Base-by-base conservation (phyloP, 2,113 vertebrate genomes). In the Halcyon malimbica region DNA sequence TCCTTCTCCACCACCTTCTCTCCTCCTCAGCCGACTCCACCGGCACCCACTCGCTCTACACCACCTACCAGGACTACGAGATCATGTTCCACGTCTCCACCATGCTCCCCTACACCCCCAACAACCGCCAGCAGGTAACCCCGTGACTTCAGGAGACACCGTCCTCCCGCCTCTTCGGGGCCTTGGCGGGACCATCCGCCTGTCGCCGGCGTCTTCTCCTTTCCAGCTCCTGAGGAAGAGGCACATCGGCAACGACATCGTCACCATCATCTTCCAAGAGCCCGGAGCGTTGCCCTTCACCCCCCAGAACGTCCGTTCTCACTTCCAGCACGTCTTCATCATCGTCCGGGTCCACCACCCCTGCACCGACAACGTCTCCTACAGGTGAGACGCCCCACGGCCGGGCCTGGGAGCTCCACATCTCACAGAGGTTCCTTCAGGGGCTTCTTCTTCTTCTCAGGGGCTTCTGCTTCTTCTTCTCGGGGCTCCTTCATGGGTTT, bases 41-140 rank as follows among this genome's bases (percentile, higher is more conserved):
- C 0, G 99, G 99, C 44, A 99, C 99, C 35, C 99, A 99, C 96
- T 99, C 99, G 31, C 98, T 99, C 48, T 99, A 99, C 97, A 99
- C 99, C 8, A 98, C 97, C 33, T 99, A 99, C 97, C 99, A 99
- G 97, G 99, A 98, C 96, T 99, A 99, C 2, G 99, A 99, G 97
- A 98, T 99, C 98, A 99, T 99, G 99, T 99, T 99, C 98, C 99
- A 99, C 4, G 99, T 99, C 31, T 99, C 99, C 90, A 99, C 99
- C 57, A 99, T 99, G 98, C 98, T 99, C 64, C 99, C 99, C 1
- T 99, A 99, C 90, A 99, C 99, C 85, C 99, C 99, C 97, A 99
- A 97, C 98, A 99, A 99, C 96, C 98, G 99, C 39, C 99, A 99
- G 94, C 99, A 99, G 99, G 99, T 59, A 15, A 53, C 25, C 14